Evolutionary conservation across 92 coral and sea anemone genomes (phyloP), one percentile per base, ranked within the genome.

Genomic region (Parazoanthus darwini): DNA sequence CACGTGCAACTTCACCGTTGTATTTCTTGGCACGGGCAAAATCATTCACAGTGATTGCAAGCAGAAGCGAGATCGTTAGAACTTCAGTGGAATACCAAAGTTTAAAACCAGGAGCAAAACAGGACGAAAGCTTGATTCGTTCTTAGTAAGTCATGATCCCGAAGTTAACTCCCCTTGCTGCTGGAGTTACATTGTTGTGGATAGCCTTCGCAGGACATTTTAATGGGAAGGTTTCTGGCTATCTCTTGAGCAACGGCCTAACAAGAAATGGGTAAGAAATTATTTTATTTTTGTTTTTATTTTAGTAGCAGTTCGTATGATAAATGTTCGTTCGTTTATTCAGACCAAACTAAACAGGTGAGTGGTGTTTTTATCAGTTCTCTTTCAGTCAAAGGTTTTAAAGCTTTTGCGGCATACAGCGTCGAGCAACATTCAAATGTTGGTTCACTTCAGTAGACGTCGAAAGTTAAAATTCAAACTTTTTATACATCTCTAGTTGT

Each of bases 261-360:
- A 77, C 81, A 43, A 44, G 81, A 43, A 77, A 77, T 22, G 58
- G 81, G 81, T 77, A 44, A 77, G 81, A n/a, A 77, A 73, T 20
- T 10, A 18, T 0, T 22, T 44, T 43, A 6, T 23, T 74, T 74
- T 44, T 43, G 5, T 23, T 74, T 74, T 20, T 74, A 74, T 37
- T 36, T 23, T 8, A 63, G 25, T 63, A 63, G 15, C 70, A 63
- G 26, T 18, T 25, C 8, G 4, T 58, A 14, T 39, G 0, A 6
- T 58, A 15, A 58, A 6, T 58, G 18, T 23, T 58, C 3, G 66
- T 58, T 58, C 66, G 66, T 48, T 48, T 29, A 29, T 29, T 48
- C 8, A 48, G 51, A 48, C 51, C 51, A 48, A 48, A 6, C 51
- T 48, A 48, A 1, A 48, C 16, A 54, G 4, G 18, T 54, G 59